Conservation (phyloP, 53 echinoderm and acorn worm species). For the Holothuria scabra region DNA sequence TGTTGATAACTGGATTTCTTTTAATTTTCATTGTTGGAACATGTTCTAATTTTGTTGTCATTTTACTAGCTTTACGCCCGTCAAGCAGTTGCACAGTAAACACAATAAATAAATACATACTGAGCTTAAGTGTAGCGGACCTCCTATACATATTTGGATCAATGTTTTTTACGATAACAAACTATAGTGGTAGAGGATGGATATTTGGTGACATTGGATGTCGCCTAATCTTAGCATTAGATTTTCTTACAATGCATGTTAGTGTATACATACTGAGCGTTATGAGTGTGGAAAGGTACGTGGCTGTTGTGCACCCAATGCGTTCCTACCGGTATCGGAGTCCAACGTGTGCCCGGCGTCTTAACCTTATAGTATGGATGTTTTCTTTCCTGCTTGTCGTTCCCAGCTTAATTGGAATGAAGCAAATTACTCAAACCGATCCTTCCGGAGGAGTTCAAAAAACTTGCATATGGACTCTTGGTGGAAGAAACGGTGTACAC, state of each 20-base stretch:
- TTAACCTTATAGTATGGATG: slow-evolving; percentile 56
- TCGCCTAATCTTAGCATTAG: slow-evolving; percentile 55
- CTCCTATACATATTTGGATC: slow-evolving; percentile 63
- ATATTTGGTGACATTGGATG: slow-evolving; percentile 71
- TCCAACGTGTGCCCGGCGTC: slow-evolving; percentile 58
- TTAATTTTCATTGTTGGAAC: slow-evolving; percentile 69
- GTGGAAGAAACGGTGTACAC: slow-evolving; percentile 12
- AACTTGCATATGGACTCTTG: slow-evolving; percentile 61
- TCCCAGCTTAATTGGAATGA: slow-evolving; percentile 54
- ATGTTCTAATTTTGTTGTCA: slow-evolving; percentile 57
- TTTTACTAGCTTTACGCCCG: slow-evolving; percentile 50
- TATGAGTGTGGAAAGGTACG: slow-evolving; percentile 75
- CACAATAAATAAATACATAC: slow-evolving; percentile 73
- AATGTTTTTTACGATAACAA: slow-evolving; percentile 68
- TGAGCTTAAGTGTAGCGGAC: slow-evolving; percentile 67
- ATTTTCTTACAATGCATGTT: slow-evolving; percentile 57
- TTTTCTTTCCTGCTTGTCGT: slow-evolving; percentile 49
- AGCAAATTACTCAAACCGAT: background rate
- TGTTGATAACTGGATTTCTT: slow-evolving; percentile 62
- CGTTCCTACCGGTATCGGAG: slow-evolving; percentile 65
- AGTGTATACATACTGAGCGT: slow-evolving; percentile 65
- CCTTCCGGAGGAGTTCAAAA: background rate
- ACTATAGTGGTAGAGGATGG: slow-evolving; percentile 69
- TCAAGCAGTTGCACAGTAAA: slow-evolving; percentile 51
- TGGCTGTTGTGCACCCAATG: slow-evolving; percentile 78